Base-by-base conservation (phyloP, 2,888 invertebrate genomes). In the Drosophila acutilabella region DNA sequence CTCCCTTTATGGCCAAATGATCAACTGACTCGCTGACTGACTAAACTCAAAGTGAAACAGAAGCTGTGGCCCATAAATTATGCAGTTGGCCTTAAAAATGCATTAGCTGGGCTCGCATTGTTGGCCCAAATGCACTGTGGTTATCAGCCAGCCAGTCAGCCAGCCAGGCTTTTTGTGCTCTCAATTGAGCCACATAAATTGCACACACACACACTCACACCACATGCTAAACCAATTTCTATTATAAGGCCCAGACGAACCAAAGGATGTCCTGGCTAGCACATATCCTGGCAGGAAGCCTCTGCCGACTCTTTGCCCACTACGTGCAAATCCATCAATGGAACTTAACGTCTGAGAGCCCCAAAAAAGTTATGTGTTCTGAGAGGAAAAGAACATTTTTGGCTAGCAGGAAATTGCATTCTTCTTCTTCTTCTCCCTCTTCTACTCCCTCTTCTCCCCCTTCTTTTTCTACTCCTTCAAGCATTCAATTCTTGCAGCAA, bases 341-440 rank as follows among this genome's bases (percentile, higher is more conserved):
- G 68, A 73, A 65, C 42, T 45, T 54, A 45, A 47, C 45, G 26
- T 38, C 16, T 14, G 26, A 53, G 16, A 41, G 45, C 36, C 38
- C 8, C 30, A 13, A 36, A 4, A 64, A 64, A 68, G 41, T 62
- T 76, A 42, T 76, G 44, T 36, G 51, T 64, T 67, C 57, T 68
- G 61, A 45, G 47, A 30, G 18, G 60, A 50, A 58, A 54, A 54
- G 54, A 60, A 47, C 76, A 66, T 74, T 69, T 58, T 45, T 52
- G 58, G 56, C 62, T 23, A 40, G 50, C 82, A 88, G 85, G 85
- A 85, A 89, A 85, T 85, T 85, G 85, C 88, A 89, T 77, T 87
- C 88, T 84, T 77, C 40, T 38, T 38, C 59, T 62, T 18, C 18
- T 18, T 18, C 1, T 62, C 16, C 18, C 2, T 18, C 1, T 62